Evolutionary conservation across 2,888 invertebrate species (phyloP).

Genomic region (Lordiphosa andalusiaca): DNA sequence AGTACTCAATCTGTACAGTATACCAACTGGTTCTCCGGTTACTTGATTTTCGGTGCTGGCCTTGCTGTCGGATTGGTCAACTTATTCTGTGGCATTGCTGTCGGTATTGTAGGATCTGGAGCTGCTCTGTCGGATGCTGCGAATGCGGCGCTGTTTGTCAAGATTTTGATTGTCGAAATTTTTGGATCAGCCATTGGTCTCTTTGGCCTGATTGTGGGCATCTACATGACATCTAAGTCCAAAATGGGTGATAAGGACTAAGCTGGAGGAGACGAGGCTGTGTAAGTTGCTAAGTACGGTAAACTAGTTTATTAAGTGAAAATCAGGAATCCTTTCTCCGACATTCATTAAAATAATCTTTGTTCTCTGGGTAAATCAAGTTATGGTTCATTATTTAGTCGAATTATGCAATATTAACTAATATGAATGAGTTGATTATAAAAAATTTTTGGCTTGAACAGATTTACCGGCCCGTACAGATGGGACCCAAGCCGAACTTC

Average conservation of each 20-base stretch:
- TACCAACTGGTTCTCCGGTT: constrained; percentile 92
- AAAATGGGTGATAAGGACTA: constrained; percentile 87
- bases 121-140: constrained; percentile 99
- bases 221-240: constrained; percentile 93
- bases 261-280: constrained; percentile 5
- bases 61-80: constrained; percentile 97
- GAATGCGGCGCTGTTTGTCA: constrained; percentile 96
- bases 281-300: no score
- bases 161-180: constrained; percentile 99
- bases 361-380: no score
- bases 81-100: constrained; percentile 94
- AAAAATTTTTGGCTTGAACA: no score
- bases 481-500: no score
- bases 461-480: no score
- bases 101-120: constrained; percentile 99
- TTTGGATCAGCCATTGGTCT: constrained; percentile 99
- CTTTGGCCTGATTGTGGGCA: constrained; percentile 98
- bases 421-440: no score
- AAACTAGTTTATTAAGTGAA: no score
- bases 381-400: no score
- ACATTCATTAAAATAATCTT: no score
- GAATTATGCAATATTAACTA: no score
- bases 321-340: no score
- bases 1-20: constrained; percentile 79
- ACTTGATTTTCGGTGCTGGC: constrained; percentile 97